Evolutionary conservation across 2,888 invertebrate genomes (phyloP).

Genomic region (Drosophila stalkeri): DNA sequence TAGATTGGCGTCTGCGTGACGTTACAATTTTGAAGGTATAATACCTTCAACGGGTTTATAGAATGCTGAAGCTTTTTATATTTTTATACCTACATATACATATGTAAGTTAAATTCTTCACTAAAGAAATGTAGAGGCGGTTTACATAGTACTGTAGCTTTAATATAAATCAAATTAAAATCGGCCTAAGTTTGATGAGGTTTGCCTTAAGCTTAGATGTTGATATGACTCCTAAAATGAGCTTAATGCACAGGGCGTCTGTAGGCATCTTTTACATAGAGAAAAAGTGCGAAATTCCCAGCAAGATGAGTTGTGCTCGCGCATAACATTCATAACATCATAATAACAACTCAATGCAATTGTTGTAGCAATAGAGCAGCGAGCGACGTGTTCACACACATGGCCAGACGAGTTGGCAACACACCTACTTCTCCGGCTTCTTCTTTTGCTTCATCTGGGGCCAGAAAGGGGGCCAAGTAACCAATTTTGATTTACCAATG

Average conservation of each 20-base stretch:
- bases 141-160: not conserved
- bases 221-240: not conserved
- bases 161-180: not conserved
- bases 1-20: conserved; percentile 45
- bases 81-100: not conserved
- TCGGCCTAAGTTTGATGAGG: not conserved
- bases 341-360: conserved; percentile 41
- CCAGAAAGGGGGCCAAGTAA: conserved; percentile 51
- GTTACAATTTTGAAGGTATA: conserved; percentile 20
- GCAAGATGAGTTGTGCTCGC: conserved; percentile 28
- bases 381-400: conserved; percentile 45
- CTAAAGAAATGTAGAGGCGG: not conserved
- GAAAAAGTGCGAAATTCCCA: conserved; percentile 32
- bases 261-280: not conserved
- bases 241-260: not conserved
- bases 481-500: conserved; percentile 68
- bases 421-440: conserved; percentile 11
- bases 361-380: conserved; percentile 42
- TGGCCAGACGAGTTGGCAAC: conserved; percentile 47
- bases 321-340: conserved; percentile 6
- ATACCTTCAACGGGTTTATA: conserved; percentile 24
- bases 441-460: not conserved
- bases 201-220: not conserved
- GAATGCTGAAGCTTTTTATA: not conserved
- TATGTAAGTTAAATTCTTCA: not conserved